phyloP scores from a whole-genome alignment of 2,113 vertebrate genomes.

The Aythya baeri region DNA sequence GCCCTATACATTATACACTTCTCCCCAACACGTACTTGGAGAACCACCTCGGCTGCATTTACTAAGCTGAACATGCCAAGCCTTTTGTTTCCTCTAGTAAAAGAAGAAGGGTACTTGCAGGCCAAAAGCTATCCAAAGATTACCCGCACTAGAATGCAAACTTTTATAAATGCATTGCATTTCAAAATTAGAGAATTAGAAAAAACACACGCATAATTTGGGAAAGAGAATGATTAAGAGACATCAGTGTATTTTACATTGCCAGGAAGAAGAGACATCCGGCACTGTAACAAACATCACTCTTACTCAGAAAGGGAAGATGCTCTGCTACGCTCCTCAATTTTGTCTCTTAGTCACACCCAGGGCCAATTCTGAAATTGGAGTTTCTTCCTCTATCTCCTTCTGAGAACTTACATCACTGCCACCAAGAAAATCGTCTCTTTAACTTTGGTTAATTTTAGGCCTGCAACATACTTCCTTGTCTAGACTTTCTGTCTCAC shows the following conservation, averaged over 20 bases:
- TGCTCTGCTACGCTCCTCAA: not conserved
- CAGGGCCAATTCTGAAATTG: not conserved
- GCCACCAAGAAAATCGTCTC: conserved; percentile 13
- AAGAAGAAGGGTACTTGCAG: not conserved
- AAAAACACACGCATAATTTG: not conserved
- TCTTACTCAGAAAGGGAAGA: not conserved
- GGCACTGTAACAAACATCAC: not conserved
- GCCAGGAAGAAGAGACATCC: not conserved
- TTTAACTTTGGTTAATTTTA: conserved; percentile 50
- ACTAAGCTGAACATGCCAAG: not conserved
- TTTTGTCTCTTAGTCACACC: not conserved
- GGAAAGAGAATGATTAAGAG: too few relatives aligned
- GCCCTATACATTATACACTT: not conserved
- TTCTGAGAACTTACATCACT: not conserved
- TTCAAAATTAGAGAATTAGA: not conserved
- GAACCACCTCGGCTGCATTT: not conserved
- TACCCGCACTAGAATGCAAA: not conserved
- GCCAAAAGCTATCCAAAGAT: not conserved
- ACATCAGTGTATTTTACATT: too few relatives aligned
- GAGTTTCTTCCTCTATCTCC: conserved; percentile 1
- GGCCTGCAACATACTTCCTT: conserved; percentile 14
- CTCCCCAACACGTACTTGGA: not conserved
- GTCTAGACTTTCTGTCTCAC: conserved; percentile 51
- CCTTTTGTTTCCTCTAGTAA: not conserved
- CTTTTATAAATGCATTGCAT: not conserved